Percentiles rank a stretch among this genome's conserved stretches.
Evolutionary conservation across 1,140 invertebrate species (phyloP).

Genomic region (Trachymyrmex septentrionalis): DNA sequence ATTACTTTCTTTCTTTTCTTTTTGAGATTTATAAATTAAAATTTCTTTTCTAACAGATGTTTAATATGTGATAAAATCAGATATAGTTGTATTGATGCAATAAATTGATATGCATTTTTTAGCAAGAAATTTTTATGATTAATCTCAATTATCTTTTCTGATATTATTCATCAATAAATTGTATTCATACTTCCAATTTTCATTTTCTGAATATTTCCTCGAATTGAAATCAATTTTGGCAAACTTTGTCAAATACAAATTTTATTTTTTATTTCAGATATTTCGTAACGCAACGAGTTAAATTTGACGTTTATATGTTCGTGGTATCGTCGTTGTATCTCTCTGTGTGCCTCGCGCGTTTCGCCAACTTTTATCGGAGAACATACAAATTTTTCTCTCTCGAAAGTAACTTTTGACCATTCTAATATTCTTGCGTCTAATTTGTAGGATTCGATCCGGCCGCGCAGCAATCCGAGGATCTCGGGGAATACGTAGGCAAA

Average conservation of each 20-base stretch:
- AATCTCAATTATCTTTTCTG: not conserved
- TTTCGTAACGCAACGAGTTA: not conserved
- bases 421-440: constrained; percentile 62
- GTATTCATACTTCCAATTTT: not conserved
- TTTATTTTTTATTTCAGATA: constrained; percentile 1
- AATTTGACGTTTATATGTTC: not conserved
- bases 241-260: not conserved
- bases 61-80: not conserved
- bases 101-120: constrained; percentile 13
- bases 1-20: not conserved
- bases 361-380: not conserved
- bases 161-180: constrained; percentile 6
- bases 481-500: constrained; percentile 34
- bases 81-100: not conserved
- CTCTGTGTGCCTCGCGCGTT: not conserved
- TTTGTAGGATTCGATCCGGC: constrained; percentile 63
- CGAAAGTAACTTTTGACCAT: not conserved
- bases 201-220: not conserved
- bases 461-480: constrained; percentile 38
- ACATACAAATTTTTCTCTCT: not conserved
- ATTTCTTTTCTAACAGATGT: not conserved
- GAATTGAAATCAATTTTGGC: not conserved
- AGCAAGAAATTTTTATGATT: not conserved
- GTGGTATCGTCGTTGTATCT: not conserved
- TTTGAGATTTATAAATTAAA: not conserved